phyloP scores from a whole-genome alignment of 37 sponge, comb jelly and placozoan genomes.

The Halichondria panicea region DNA sequence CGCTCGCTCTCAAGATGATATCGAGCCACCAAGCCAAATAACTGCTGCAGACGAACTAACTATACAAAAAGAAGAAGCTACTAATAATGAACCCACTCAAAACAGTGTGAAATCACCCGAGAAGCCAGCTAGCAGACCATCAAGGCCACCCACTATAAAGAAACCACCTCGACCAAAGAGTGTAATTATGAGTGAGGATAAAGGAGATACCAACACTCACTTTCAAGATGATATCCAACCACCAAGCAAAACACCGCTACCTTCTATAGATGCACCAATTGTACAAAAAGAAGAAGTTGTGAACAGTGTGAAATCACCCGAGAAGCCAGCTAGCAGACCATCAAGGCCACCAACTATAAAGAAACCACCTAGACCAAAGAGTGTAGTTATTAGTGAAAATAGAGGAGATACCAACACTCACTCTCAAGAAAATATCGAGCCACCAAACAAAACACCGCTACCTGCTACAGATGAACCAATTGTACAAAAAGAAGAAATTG shows the following conservation, averaged over 20 bases:
- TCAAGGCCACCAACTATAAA: neutral
- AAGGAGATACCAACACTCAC: no score
- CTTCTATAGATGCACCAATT: neutral
- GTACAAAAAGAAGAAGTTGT: neutral
- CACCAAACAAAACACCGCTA: no score
- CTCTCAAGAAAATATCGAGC: no score
- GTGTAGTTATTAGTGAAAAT: no score
- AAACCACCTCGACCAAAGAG: no score
- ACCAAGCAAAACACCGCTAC: constrained; percentile 6
- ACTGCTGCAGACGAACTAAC: neutral
- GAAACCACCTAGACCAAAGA: neutral
- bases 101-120: neutral
- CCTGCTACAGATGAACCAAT: no score
- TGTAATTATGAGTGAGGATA: no score
- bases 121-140: neutral
- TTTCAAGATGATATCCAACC: neutral
- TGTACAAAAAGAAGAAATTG: no score
- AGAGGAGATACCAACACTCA: no score
- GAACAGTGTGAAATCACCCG: neutral
- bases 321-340: neutral
- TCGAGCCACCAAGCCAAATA: neutral
- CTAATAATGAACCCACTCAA: neutral
- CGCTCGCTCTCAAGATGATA: neutral
- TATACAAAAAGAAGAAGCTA: neutral
- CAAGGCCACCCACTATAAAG: neutral